Evolutionary conservation across 2,888 invertebrate genomes (phyloP), one percentile per base, ranked within the genome.

Genomic region (Ferdinandea cuprea): DNA sequence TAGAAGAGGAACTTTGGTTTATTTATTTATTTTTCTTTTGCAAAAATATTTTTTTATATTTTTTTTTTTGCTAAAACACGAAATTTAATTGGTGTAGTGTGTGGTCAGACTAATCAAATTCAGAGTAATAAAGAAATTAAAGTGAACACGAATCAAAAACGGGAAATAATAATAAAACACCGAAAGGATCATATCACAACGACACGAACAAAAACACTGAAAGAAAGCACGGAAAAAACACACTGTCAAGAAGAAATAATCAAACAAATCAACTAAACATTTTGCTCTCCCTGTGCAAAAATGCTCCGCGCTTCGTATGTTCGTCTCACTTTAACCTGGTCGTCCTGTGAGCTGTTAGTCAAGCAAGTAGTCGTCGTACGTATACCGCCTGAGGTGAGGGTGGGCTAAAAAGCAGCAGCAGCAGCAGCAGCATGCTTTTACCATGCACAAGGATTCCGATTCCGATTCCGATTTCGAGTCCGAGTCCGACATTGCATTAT

Each of bases 171-270:
- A 77, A 73, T 59, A 68, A 78, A 83, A 83, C 68, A 68, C 83
- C 72, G 78, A 78, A 72, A 83, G 68, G 83, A 73, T 83, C 83
- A 78, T 83, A 83, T 83, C 83, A 68, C 83, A 83, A 72, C 78
- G 83, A 68, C 77, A 78, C 66, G 73, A 83, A 83, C 78, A 78
- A 83, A 83, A 83, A 73, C 73, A 83, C 83, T 83, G 77, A 78
- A 72, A 48, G 40, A 52, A 44, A 80, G 44, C 28, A 58, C 15
- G 48, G 48, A 63, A 59, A 66, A 58, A 79, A 73, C 71, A 56
- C 63, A 71, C 69, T 76, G 80, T 52, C 74, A 76, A 66, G 61
- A 77, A 42, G 72, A 50, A 78, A 68, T 83, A 83, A 83, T 78
- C 83, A 83, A 68, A 83, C 72, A 72, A 83, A 83, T 68, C 77